phyloP scores from a whole-genome alignment of 2,797 vertebrate genomes.

The Coregonus ussuriensis region DNA sequence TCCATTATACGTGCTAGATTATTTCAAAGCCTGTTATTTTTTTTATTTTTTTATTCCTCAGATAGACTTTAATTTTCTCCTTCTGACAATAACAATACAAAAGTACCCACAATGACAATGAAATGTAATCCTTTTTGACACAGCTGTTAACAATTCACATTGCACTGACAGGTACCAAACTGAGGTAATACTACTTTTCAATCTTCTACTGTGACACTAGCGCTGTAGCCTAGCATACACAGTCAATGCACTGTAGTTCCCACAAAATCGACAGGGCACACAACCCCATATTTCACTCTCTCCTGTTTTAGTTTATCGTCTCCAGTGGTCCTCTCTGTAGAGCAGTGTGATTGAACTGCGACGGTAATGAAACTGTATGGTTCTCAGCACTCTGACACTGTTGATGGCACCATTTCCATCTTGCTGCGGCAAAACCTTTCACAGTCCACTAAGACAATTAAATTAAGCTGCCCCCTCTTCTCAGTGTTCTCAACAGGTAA shows the following conservation, averaged over 20 bases:
- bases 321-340: constrained; percentile 5
- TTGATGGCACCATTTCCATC: constrained; percentile 42
- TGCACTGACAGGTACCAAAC: constrained; percentile 10
- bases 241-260: background rate
- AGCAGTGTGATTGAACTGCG: constrained; percentile 20
- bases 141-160: constrained; percentile 35
- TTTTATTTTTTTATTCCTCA: background rate
- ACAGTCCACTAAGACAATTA: constrained; percentile 39
- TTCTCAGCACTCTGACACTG: constrained; percentile 41
- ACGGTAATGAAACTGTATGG: constrained; percentile 37
- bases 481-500: constrained; percentile 41
- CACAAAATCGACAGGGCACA: background rate
- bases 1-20: constrained; percentile 32
- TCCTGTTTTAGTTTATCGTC: constrained; percentile 4
- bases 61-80: constrained; percentile 23
- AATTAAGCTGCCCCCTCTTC: constrained; percentile 38
- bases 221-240: background rate
- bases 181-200: constrained; percentile 22
- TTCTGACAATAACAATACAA: constrained; percentile 6
- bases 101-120: constrained; percentile 27
- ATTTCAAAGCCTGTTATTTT: constrained; percentile 21
- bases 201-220: constrained; percentile 15
- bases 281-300: constrained; percentile 17
- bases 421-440: constrained; percentile 35
- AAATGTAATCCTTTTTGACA: constrained; percentile 33